Base-by-base conservation (phyloP, 2,888 invertebrate genomes). In the Pyrocoelia pectoralis region DNA sequence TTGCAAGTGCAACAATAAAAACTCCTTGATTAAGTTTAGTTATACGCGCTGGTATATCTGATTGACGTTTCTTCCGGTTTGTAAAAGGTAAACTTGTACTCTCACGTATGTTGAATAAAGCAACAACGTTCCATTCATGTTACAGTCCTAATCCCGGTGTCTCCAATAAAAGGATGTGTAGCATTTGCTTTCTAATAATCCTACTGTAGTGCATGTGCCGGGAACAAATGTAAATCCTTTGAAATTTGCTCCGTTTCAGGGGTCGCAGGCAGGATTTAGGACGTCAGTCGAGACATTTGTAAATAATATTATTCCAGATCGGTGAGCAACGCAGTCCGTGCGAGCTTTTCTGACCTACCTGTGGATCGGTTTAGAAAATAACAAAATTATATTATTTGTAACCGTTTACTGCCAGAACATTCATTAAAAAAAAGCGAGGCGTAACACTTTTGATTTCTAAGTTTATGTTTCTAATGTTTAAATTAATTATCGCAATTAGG, bases 271-370 rank as follows among this genome's bases (percentile, higher is more conserved):
- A 17, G 60, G 38, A 43, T 52, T n/a, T 48, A 13, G 60, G 41
- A 60, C 56, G 14, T 12, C 24, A 40, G 59, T 50, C 56, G 41
- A 24, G 38, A 50, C 51, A 56, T 61, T 53, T 63, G 57, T 56
- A 69, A 69, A 69, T 65, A 65, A 63, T 57, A 68, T 71, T 69
- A 71, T 71, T 71, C 71, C 68, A 48, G 62, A 61, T 59, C 68
- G 63, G 5, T 67, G 70, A 55, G 56, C 64, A 66, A 62, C 61
- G 62, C 50, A 59, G 53, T 48, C 33, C 60, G n/a, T 66, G 66
- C 51, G 61, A 61, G 61, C 48, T 72, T 53, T 46, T 52, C 17
- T 59, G 38, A 17, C 17, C 46, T 46, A 33, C 33, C 33, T 33
- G 33, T 33, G 33, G n/a, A 33, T n/a, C n/a, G 9, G 33, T 33